Base-by-base conservation (phyloP, 2,113 vertebrate species). In the Cheirogaleus medius region DNA sequence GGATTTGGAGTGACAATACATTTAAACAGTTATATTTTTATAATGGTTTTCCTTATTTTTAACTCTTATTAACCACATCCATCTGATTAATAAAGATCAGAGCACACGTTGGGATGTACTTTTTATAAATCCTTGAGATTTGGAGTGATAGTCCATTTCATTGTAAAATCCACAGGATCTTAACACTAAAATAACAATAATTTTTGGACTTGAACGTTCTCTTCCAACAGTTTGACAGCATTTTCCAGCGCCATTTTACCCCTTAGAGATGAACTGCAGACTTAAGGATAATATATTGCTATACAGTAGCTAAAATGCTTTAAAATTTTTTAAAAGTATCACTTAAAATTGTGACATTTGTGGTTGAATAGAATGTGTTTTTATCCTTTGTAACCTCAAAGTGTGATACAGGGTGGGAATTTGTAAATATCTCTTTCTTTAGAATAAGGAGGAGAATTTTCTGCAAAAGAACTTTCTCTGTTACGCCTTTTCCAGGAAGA, bases 241-340 rank as follows among this genome's bases (percentile, higher is more conserved):
- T 84, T 95, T 87, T 74, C 69, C 56, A 37, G 39, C 34, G 49
- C 86, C 44, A n/a, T 91, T 96, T 93, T 86, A 73, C 42, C 23
- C 64, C 74, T 92, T 80, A 84, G 64, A 97, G 97, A 94, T 94
- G 94, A 96, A 94, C 32, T 93, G 93, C 95, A 91, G 81, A 97
- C 77, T 96, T 97, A 34, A 52, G 60, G 77, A 94, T 80, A 74
- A 91, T 97, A 97, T 98, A 97, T 92, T 96, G 90, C 96, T 96
- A 9, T 87, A 82, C 74, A 95, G 56, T 66, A 93, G 42, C 84
- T 96, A 76, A 94, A 98, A 96, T 95, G 96, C 66, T 90, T 96
- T 5, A 77, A 82, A 69, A 12, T 74, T 95, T 92, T 71, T 84
- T 32, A 63, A 47, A 94, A 96, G 87, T 91, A 66, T 42, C 80